phyloP scores from a whole-genome alignment of 2,113 vertebrate species.

The Pituophis catenifer region DNA sequence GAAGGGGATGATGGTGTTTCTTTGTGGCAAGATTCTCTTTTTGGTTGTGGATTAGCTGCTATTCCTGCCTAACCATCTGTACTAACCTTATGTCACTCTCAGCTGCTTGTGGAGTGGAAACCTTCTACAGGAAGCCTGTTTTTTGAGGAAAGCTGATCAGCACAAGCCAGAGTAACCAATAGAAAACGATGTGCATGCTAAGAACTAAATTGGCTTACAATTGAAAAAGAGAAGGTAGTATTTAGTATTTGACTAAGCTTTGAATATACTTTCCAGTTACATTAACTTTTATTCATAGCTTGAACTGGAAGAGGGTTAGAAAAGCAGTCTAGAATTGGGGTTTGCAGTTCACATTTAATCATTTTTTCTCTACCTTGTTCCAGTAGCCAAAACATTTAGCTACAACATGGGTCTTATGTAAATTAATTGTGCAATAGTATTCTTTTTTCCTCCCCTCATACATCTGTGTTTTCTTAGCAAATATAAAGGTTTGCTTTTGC shows the following conservation, averaged over 20 bases:
- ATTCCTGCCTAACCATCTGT: neutral
- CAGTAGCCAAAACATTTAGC: neutral
- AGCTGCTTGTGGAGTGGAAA: neutral
- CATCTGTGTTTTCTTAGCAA: neutral
- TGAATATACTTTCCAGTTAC: neutral
- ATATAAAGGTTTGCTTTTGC: neutral
- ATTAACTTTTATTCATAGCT: neutral
- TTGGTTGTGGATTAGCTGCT: neutral
- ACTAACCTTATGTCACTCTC: slow-evolving; percentile 7
- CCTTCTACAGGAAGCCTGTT: neutral
- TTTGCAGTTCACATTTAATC: neutral
- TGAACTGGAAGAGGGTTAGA: neutral
- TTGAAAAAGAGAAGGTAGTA: neutral
- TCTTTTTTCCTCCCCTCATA: neutral
- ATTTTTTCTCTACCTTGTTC: no score
- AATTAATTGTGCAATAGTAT: neutral
- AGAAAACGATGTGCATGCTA: neutral
- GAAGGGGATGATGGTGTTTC: neutral
- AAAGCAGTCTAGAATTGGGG: neutral
- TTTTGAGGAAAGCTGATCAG: neutral
- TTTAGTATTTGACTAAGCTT: neutral
- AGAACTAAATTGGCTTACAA: neutral
- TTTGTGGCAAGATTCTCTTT: neutral
- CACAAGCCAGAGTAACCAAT: neutral
- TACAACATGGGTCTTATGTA: neutral